These are phyloP conservation scores for Tolypeutes matacus DNA, from an alignment of 2,797 vertebrate species.

Conservation along the genomic window DNA sequence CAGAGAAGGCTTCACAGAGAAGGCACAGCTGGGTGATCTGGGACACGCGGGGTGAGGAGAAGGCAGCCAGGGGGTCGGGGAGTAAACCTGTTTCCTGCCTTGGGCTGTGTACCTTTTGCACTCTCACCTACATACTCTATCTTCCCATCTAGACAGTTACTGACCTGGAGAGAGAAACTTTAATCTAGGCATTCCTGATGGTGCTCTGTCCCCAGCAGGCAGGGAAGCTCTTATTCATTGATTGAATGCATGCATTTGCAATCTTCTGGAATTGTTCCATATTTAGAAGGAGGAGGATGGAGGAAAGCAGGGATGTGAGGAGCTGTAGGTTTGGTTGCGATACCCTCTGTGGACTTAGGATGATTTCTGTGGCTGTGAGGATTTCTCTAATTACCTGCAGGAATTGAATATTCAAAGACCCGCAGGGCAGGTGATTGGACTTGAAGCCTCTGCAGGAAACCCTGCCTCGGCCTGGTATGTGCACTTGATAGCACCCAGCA, in stretches of 20 bases:
- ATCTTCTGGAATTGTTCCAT: neutral
- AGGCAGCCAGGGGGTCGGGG: neutral
- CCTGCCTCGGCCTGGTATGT: neutral
- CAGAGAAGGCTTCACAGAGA: neutral
- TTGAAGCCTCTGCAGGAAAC: neutral
- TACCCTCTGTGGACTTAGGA: neutral
- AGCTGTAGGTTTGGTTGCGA: neutral
- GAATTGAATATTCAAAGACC: neutral
- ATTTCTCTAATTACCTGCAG: neutral
- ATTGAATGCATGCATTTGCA: neutral
- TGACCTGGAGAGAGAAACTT: neutral
- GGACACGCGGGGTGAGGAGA: neutral
- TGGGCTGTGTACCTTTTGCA: neutral
- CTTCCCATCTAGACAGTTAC: neutral
- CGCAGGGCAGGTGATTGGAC: neutral
- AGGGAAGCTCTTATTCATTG: neutral
- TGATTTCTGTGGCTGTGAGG: neutral
- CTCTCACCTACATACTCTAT: neutral
- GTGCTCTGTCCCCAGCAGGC: neutral
- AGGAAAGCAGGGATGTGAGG: neutral
- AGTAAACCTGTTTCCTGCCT: neutral
- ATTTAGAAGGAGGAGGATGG: neutral
- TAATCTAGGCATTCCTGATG: neutral
- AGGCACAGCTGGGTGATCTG: neutral
- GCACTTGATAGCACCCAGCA: neutral